These are phyloP conservation scores for Aphelocoma coerulescens DNA, from an alignment of 2,113 vertebrate species.

Conservation along the genomic window DNA sequence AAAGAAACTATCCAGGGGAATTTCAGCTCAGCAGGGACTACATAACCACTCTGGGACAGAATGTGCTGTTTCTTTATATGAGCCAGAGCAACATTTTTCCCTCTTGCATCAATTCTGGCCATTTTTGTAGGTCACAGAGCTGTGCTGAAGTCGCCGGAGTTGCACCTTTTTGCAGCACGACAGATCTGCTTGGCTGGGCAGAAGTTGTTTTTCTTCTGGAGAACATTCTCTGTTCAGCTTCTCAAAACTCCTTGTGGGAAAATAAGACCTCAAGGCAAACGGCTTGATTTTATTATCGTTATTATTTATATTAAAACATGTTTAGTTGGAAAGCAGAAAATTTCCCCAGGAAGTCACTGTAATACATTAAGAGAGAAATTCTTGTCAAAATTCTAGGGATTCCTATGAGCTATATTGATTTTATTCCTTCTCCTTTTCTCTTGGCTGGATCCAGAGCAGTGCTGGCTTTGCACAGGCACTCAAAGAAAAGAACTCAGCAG, in stretches of 20 bases:
- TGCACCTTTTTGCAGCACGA: not conserved
- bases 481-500: not conserved
- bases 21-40: not conserved
- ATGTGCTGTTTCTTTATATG: not conserved
- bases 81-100: not conserved
- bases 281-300: not conserved
- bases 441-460: not conserved
- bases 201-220: not conserved
- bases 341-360: not conserved
- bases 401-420: not conserved
- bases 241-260: not conserved
- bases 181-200: not conserved
- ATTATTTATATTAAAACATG: not conserved
- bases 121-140: not conserved
- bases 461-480: not conserved
- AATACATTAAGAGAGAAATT: not conserved
- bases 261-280: not conserved
- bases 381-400: not conserved
- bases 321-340: not conserved
- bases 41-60: not conserved
- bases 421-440: not conserved
- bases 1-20: not conserved
- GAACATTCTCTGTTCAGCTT: not conserved
- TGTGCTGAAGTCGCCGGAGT: not conserved
- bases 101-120: not conserved